Evolutionary conservation across 64 coral and sea anemone genomes (phyloP).

Genomic region (Pocillopora damicornis): DNA sequence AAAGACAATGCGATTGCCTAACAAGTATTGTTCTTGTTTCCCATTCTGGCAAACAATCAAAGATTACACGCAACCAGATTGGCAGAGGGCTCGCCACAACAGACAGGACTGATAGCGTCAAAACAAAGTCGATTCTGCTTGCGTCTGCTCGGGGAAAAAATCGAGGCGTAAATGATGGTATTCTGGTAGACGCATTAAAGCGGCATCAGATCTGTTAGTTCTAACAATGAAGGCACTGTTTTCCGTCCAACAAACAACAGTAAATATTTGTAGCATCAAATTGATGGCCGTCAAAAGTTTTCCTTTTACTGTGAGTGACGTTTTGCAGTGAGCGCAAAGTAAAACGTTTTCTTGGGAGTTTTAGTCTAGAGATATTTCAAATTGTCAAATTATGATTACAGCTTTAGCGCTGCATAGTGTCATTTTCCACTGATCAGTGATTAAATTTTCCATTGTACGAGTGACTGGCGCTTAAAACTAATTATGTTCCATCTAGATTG

Average conservation of each 20-base stretch:
- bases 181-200: neutral
- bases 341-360: neutral
- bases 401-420: neutral
- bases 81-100: neutral
- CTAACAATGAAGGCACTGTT: constrained; percentile 21
- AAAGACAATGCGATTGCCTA: neutral
- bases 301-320: constrained; percentile 31
- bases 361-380: neutral
- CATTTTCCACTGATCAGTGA: neutral
- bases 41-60: constrained; percentile 20
- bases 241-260: neutral
- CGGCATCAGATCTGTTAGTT: constrained; percentile 8
- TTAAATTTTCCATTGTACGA: neutral
- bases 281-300: constrained; percentile 35
- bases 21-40: neutral
- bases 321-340: constrained; percentile 4
- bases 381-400: neutral
- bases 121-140: neutral
- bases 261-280: constrained; percentile 41
- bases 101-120: neutral
- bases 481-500: neutral
- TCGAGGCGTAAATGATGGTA: neutral
- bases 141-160: neutral
- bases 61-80: constrained; percentile 16
- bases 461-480: neutral